These are phyloP conservation scores for Hippoglossus stenolepis DNA, from an alignment of 2,113 vertebrate species.

Conservation along the genomic window DNA sequence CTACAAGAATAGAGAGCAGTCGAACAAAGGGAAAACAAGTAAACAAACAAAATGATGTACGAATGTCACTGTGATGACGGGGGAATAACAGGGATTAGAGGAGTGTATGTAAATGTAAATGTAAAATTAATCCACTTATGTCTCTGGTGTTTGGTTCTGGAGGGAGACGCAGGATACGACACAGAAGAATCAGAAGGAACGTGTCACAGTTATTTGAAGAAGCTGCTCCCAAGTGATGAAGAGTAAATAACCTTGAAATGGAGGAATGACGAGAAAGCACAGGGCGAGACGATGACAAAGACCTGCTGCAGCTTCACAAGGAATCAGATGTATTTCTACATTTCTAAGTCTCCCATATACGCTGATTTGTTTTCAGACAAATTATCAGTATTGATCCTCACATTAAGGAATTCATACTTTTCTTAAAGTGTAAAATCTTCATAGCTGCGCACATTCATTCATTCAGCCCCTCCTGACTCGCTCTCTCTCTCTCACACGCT, in stretches of 20 bases:
- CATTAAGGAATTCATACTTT: too few relatives aligned
- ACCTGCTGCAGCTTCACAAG: too few relatives aligned
- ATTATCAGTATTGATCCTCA: too few relatives aligned
- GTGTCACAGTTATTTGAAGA: conserved; percentile 59
- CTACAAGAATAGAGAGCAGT: conserved; percentile 78
- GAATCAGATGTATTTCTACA: too few relatives aligned
- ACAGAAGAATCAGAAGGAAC: background rate
- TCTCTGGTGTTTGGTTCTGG: conserved; percentile 54
- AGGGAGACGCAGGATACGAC: conserved; percentile 31
- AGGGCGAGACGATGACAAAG: background rate
- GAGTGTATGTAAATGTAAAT: conserved; percentile 72
- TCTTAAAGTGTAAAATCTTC: too few relatives aligned
- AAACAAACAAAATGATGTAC: conserved; percentile 81
- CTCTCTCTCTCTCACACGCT: too few relatives aligned
- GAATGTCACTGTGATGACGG: conserved; percentile 51
- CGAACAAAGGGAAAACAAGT: conserved; percentile 76
- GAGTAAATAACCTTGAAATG: conserved; percentile 25
- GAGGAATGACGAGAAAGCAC: conserved; percentile 22
- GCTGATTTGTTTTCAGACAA: too few relatives aligned
- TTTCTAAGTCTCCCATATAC: too few relatives aligned
- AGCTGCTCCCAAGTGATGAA: conserved; percentile 40
- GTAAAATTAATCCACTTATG: conserved; percentile 39
- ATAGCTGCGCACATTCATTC: too few relatives aligned
- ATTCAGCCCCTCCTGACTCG: too few relatives aligned
- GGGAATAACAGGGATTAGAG: conserved; percentile 24